These are phyloP conservation scores for Stenodema calcarata DNA, from an alignment of 2,888 invertebrate species.

Conservation along the genomic window DNA sequence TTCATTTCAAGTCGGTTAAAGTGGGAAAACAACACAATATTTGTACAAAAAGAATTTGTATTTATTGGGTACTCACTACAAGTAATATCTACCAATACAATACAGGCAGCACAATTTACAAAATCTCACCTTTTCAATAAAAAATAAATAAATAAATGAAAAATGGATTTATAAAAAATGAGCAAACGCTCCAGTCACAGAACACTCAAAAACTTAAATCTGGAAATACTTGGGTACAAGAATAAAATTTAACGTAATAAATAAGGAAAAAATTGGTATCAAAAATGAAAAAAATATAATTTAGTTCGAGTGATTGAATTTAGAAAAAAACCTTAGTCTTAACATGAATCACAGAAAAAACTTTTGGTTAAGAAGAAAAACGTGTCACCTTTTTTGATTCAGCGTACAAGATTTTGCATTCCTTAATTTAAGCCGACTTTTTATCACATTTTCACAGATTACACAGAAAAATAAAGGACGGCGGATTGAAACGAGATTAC, in stretches of 20 bases:
- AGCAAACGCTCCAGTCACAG: not conserved
- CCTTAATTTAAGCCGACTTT: not conserved
- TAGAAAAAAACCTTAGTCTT: not conserved
- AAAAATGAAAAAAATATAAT: conserved; percentile 1
- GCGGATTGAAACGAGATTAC: not conserved
- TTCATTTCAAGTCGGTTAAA: not conserved
- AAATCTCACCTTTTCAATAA: not conserved
- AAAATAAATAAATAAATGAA: not conserved
- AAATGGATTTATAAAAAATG: not conserved
- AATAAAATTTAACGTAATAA: not conserved
- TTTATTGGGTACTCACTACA: not conserved
- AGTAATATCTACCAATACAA: not conserved
- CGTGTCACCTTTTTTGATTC: not conserved
- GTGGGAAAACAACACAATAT: not conserved
- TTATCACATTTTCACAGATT: conserved; percentile 14
- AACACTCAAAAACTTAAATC: not conserved
- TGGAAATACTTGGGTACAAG: not conserved
- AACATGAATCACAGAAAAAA: conserved; percentile 27
- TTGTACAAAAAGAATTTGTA: not conserved
- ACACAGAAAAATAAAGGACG: not conserved
- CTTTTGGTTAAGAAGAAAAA: not conserved
- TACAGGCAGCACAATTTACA: not conserved
- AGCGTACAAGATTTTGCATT: not conserved
- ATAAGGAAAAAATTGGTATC: not conserved
- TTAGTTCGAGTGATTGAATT: not conserved